Evolutionary conservation across 2,797 vertebrate species (phyloP), one percentile per base, ranked within the genome.

Genomic region (Ctenosaura bakeri): DNA sequence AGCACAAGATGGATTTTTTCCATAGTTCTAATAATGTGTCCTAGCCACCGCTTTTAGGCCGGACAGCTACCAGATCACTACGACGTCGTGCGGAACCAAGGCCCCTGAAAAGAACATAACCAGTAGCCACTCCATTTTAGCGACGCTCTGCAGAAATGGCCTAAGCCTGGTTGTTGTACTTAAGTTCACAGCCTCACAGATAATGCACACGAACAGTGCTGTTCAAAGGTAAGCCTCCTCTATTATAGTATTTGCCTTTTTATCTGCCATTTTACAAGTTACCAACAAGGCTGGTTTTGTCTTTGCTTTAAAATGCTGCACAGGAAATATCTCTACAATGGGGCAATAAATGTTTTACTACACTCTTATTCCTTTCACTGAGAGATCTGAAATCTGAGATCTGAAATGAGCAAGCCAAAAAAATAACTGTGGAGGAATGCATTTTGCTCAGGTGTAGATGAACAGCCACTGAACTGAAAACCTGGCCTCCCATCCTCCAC

Each of bases 321-420:
- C 46, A 78, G 46, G 69, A 56, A 85, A 66, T 0, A 0, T 5
- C 38, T 2, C 66, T 79, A 76, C 1, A 6, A 8, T 42, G 38
- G 18, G 87, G 9, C 5, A 85, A 2, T 64, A 35, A 73, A 4
- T 2, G 0, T 3, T 3, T 3, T 8, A 6, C 54, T 10, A 5
- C 62, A 1, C 26, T 88, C 35, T 22, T 91, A 42, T 54, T 29
- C 84, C 0, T 66, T 24, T 83, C 35, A 29, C 10, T 1, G 32
- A 76, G 87, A 83, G 71, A 1, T 84, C 46, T 52, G 0, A 71
- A 74, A n/a, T 1, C n/a, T n/a, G 87, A 83, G 71, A 1, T 84
- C 46, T 52, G 0, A 71, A 74, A n/a, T 1, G 14, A 12, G 83
- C 6, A 52, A 64, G 94, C 69, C 22, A 46, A 86, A 52, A 46